Conservation (phyloP, 2,888 invertebrate species). For the Erebia aethiops region DNA sequence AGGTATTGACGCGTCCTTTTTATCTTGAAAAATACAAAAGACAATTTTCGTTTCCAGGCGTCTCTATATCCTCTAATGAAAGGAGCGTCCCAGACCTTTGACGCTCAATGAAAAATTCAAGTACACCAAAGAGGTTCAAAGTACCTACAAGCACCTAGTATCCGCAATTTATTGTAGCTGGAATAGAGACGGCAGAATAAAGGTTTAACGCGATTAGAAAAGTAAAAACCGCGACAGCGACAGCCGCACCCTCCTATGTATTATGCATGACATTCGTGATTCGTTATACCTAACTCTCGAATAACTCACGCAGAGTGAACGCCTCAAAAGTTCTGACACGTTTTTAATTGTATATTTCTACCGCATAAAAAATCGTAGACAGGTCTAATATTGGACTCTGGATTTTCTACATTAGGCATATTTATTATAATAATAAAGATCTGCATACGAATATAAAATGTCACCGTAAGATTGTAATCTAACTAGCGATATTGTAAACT, state of each 20-base stretch:
- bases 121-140: conserved; percentile 46
- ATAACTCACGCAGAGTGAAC: not conserved
- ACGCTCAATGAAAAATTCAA: conserved; percentile 76
- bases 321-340: conserved; percentile 12
- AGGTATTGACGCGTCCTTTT: conserved; percentile 18
- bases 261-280: conserved; percentile 45
- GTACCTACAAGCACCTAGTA: conserved; percentile 33
- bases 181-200: conserved; percentile 25
- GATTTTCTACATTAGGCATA: not conserved
- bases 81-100: conserved; percentile 54
- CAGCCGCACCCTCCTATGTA: conserved; percentile 42
- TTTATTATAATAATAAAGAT: not conserved
- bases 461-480: no score
- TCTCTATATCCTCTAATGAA: conserved; percentile 23
- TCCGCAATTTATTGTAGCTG: conserved; percentile 38
- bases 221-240: conserved; percentile 31
- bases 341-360: conserved; percentile 11
- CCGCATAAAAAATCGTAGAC: not conserved
- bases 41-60: conserved; percentile 24
- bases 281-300: conserved; percentile 43
- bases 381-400: not conserved
- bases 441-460: no score
- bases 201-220: conserved; percentile 29
- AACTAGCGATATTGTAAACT: no score
- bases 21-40: conserved; percentile 24